These are phyloP conservation scores for Hirundo rustica DNA, from an alignment of 2,797 vertebrate genomes.

Conservation along the genomic window DNA sequence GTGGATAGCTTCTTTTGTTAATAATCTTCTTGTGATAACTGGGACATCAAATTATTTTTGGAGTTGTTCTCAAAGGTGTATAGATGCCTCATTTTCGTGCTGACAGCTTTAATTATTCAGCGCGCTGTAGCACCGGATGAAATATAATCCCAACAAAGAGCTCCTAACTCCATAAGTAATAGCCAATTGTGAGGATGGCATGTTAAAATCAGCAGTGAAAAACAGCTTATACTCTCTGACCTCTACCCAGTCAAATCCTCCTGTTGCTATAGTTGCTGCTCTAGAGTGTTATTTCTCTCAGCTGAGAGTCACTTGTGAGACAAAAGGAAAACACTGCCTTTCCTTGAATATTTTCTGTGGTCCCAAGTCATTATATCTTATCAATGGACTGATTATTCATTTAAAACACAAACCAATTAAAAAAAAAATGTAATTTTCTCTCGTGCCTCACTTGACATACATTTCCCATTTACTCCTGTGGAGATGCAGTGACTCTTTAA, in stretches of 20 bases:
- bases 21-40: slow-evolving; percentile 3
- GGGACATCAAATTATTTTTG: slow-evolving; percentile 41
- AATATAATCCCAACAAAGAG: slow-evolving; percentile 13
- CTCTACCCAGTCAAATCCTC: slow-evolving; percentile 21
- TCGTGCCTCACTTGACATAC: background rate
- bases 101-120: slow-evolving; percentile 61
- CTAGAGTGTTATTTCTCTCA: background rate
- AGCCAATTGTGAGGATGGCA: slow-evolving; percentile 6
- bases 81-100: background rate
- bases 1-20: background rate
- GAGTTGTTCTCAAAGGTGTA: slow-evolving; percentile 28
- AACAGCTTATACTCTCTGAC: slow-evolving; percentile 26
- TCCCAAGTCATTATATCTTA: background rate
- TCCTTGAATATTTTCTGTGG: background rate
- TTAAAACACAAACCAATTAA: background rate
- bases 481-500: background rate
- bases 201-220: slow-evolving; percentile 46
- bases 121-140: background rate
- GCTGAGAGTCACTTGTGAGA: background rate
- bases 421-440: background rate
- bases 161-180: slow-evolving; percentile 6
- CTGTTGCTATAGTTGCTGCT: slow-evolving; percentile 47
- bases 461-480: background rate
- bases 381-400: background rate
- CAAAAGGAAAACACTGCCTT: background rate